phyloP scores from a whole-genome alignment of 1,140 invertebrate species.

The Atopsyche davidsoni region DNA sequence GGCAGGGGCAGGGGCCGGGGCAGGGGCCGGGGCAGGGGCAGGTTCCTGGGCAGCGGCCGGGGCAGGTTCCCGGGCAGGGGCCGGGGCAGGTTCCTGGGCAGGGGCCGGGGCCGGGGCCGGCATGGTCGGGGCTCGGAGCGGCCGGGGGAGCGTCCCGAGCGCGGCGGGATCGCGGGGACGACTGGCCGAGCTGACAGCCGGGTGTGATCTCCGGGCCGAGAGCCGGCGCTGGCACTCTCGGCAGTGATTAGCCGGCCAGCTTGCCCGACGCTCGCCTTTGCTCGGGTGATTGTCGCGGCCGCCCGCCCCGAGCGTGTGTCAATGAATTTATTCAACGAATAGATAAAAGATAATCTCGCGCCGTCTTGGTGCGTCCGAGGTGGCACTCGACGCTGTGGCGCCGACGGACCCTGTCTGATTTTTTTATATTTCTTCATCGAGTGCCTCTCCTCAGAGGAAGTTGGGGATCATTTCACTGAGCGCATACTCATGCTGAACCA shows the following conservation, averaged over 20 bases:
- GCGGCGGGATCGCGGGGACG: constrained; percentile 5
- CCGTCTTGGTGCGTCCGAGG: neutral
- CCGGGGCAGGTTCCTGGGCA: neutral
- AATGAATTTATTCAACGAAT: constrained; percentile 10
- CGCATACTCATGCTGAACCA: too few relatives aligned
- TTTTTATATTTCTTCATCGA: too few relatives aligned
- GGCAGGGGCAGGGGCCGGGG: too few relatives aligned
- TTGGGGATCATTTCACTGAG: too few relatives aligned
- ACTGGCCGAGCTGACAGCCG: too few relatives aligned
- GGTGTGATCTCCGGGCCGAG: too few relatives aligned
- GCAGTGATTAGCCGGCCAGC: constrained; percentile 20
- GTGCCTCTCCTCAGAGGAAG: too few relatives aligned
- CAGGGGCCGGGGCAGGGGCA: too few relatives aligned
- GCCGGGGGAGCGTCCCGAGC: too few relatives aligned
- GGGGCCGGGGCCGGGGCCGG: neutral
- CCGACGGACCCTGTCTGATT: constrained; percentile 1
- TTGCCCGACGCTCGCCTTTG: too few relatives aligned
- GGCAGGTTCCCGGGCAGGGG: neutral
- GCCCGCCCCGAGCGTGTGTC: neutral
- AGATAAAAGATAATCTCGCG: constrained; percentile 9
- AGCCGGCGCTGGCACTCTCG: constrained; percentile 6
- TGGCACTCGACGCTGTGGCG: neutral
- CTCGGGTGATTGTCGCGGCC: neutral
- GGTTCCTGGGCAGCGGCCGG: too few relatives aligned
- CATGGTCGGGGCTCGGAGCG: neutral